A percentile compares a stretch with the other conserved stretches of the same genome.
phyloP scores from a whole-genome alignment of 2,888 invertebrate species.

The Lamproptera curius region DNA sequence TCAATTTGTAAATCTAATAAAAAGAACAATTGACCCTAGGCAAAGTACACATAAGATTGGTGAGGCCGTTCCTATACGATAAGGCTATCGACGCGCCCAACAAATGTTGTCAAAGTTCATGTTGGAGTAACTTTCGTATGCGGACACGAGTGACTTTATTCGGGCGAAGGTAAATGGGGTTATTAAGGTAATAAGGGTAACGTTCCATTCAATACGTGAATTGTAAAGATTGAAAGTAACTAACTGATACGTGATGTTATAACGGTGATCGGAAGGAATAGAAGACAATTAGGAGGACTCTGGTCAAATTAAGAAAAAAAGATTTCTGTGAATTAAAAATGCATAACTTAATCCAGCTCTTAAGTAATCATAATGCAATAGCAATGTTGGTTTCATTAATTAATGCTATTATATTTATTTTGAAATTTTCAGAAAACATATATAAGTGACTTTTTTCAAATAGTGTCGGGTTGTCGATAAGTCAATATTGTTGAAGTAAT shows the following conservation, averaged over 20 bases:
- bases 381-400: too few species aligned
- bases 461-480: too few species aligned
- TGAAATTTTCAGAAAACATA: too few species aligned
- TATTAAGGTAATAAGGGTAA: constrained; percentile 14
- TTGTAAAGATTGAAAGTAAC: background rate
- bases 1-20: too few species aligned
- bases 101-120: background rate
- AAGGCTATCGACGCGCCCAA: constrained; percentile 3
- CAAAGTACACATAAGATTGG: constrained; percentile 12
- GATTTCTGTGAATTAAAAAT: too few species aligned
- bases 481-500: too few species aligned
- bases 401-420: too few species aligned
- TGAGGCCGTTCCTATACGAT: constrained; percentile 6
- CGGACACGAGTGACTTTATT: constrained; percentile 1
- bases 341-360: too few species aligned
- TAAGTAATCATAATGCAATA: too few species aligned
- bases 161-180: constrained; percentile 12
- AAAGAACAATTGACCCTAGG: constrained; percentile 7
- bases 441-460: too few species aligned
- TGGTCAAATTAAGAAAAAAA: too few species aligned
- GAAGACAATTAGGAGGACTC: too few species aligned
- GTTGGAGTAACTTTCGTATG: background rate
- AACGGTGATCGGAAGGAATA: background rate
- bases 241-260: background rate
- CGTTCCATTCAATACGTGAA: background rate